These are phyloP conservation scores for Phoxinus phoxinus DNA, from an alignment of 2,113 vertebrate genomes.

Conservation along the genomic window DNA sequence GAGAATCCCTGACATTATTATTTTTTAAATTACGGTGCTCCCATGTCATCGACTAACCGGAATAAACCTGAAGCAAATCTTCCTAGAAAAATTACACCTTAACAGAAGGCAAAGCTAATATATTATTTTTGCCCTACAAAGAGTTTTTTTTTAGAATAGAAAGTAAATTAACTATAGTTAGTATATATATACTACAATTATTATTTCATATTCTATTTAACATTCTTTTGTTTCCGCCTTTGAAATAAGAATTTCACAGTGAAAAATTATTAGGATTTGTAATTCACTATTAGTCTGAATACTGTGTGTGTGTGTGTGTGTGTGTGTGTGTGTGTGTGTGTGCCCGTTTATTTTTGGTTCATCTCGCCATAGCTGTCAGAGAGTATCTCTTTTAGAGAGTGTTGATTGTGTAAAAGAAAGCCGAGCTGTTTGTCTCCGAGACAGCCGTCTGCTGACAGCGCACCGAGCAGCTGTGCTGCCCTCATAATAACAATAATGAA, in stretches of 20 bases:
- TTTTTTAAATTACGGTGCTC: not conserved
- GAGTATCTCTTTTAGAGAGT: slow-evolving; percentile 62
- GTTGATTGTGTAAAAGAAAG: slow-evolving; percentile 57
- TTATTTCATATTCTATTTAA: not conserved
- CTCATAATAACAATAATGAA: slow-evolving; percentile 62
- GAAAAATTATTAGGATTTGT: not conserved
- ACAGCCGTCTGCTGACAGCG: slow-evolving; percentile 38
- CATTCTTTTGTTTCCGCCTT: not conserved
- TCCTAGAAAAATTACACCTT: not conserved
- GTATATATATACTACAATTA: too few relatives aligned
- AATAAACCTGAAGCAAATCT: not conserved
- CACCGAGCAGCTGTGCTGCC: slow-evolving; percentile 47
- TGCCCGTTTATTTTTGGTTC: slow-evolving; percentile 57
- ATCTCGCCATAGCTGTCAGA: slow-evolving; percentile 57
- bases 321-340: not conserved
- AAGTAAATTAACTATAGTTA: too few relatives aligned
- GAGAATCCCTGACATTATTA: not conserved
- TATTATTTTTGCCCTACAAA: not conserved
- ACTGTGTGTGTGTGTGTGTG: not conserved
- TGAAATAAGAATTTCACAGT: not conserved
- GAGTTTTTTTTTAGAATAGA: too few relatives aligned
- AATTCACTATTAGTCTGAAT: slow-evolving; percentile 32
- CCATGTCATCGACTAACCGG: not conserved
- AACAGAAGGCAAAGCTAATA: not conserved
- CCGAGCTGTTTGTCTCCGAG: slow-evolving; percentile 49